Evolutionary conservation across 2,888 invertebrate species (phyloP).

Genomic region (Leptopilina syphax): DNA sequence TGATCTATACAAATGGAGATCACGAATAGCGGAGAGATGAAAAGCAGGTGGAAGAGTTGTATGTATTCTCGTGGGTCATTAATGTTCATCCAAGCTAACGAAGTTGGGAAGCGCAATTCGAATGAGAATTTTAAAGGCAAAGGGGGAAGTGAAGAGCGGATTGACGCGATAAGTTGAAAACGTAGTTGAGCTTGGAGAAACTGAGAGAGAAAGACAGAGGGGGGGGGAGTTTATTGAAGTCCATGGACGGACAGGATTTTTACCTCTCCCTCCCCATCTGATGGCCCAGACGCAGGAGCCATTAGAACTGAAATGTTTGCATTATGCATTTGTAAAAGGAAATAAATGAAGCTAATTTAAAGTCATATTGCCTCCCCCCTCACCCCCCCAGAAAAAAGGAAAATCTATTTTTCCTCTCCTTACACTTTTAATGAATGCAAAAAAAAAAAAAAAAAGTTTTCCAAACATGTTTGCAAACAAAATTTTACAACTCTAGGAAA

Average conservation of each 20-base stretch:
- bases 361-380: conserved; percentile 42
- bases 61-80: conserved; percentile 69
- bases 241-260: conserved; percentile 40
- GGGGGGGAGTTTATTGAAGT: conserved; percentile 13
- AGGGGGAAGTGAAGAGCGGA: conserved; percentile 40
- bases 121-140: conserved; percentile 41
- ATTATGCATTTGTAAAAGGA: conserved; percentile 63
- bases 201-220: neutral
- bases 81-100: conserved; percentile 67
- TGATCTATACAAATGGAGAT: conserved; percentile 22
- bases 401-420: neutral
- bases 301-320: conserved; percentile 52
- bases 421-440: neutral
- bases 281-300: conserved; percentile 15
- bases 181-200: neutral
- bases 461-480: no score
- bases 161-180: conserved; percentile 23
- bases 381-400: neutral
- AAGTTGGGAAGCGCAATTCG: conserved; percentile 59
- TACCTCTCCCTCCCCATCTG: neutral
- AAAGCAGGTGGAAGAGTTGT: conserved; percentile 47
- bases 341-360: conserved; percentile 65
- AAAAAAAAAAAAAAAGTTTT: no score
- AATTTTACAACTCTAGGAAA: no score
- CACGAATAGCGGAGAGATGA: conserved; percentile 24